phyloP scores from a whole-genome alignment of 1,140 invertebrate genomes.

The Drosophila azteca region DNA sequence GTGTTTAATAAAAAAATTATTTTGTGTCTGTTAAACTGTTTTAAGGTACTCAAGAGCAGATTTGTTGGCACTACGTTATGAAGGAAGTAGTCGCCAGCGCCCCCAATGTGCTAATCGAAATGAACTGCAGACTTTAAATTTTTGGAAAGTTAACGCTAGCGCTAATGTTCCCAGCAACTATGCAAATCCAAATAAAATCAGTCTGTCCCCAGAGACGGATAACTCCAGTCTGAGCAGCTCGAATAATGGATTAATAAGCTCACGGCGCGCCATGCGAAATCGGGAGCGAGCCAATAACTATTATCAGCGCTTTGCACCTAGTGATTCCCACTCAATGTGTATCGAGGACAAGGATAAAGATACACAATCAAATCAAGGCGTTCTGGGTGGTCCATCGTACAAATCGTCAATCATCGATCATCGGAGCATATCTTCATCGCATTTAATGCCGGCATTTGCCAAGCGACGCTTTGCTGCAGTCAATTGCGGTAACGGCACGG shows the following conservation, averaged over 20 bases:
- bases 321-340: slow-evolving; percentile 28
- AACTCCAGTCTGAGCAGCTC: slow-evolving; percentile 42
- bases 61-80: slow-evolving; percentile 63
- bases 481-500: slow-evolving; percentile 1
- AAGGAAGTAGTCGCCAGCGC: slow-evolving; percentile 52
- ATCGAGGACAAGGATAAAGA: slow-evolving; percentile 51
- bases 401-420: slow-evolving; percentile 68
- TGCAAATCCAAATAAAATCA: slow-evolving; percentile 33
- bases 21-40: background rate
- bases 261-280: slow-evolving; percentile 60
- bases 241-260: slow-evolving; percentile 55
- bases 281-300: slow-evolving; percentile 69
- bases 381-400: slow-evolving; percentile 12
- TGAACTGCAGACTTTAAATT: slow-evolving; percentile 60
- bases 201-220: slow-evolving; percentile 56
- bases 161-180: slow-evolving; percentile 20
- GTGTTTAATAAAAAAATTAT: background rate
- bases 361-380: slow-evolving; percentile 7
- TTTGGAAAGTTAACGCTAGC: slow-evolving; percentile 61
- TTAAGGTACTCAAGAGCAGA: slow-evolving; percentile 63
- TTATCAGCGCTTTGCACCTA: slow-evolving; percentile 63
- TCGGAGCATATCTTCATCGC: slow-evolving; percentile 79
- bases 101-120: slow-evolving; percentile 57
- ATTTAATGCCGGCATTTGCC: slow-evolving; percentile 82
- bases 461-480: slow-evolving; percentile 59